Evolutionary conservation across 2,797 vertebrate species (phyloP).

Genomic region (Rousettus madagascariensis): DNA sequence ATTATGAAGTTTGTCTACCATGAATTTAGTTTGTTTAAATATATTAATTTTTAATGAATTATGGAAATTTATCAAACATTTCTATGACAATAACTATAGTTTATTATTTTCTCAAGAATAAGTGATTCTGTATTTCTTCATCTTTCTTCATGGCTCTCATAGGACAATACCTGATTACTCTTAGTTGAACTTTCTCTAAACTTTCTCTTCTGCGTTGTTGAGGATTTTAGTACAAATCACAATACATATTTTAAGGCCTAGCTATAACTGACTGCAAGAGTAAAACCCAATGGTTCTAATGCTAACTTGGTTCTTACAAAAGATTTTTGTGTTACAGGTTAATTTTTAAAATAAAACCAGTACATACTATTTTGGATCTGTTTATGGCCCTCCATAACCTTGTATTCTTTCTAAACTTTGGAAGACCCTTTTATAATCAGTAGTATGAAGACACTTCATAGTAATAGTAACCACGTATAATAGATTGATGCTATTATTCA

Average conservation of each 20-base stretch:
- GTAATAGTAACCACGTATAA: not conserved
- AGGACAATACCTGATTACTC: not conserved
- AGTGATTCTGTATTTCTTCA: not conserved
- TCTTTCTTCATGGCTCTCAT: not conserved
- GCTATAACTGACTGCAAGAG: not conserved
- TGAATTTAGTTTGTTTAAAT: not conserved
- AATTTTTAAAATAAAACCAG: constrained; percentile 20
- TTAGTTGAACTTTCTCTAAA: not conserved
- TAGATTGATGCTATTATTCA: constrained; percentile 8
- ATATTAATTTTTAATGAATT: constrained; percentile 1
- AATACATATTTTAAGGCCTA: not conserved
- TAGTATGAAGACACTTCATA: not conserved
- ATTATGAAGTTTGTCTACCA: not conserved
- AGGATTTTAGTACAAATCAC: constrained; percentile 15
- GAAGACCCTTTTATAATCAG: not conserved
- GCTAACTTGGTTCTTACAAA: constrained; percentile 33
- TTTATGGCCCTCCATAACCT: not conserved
- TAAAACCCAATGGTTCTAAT: not conserved
- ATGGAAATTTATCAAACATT: not conserved
- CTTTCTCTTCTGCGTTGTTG: not conserved
- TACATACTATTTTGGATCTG: not conserved
- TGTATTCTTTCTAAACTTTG: not conserved
- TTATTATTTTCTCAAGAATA: constrained; percentile 27
- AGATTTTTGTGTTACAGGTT: not conserved
- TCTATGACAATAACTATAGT: not conserved